phyloP scores from a whole-genome alignment of 2,797 vertebrate species.

The Cossypha niveicapilla region DNA sequence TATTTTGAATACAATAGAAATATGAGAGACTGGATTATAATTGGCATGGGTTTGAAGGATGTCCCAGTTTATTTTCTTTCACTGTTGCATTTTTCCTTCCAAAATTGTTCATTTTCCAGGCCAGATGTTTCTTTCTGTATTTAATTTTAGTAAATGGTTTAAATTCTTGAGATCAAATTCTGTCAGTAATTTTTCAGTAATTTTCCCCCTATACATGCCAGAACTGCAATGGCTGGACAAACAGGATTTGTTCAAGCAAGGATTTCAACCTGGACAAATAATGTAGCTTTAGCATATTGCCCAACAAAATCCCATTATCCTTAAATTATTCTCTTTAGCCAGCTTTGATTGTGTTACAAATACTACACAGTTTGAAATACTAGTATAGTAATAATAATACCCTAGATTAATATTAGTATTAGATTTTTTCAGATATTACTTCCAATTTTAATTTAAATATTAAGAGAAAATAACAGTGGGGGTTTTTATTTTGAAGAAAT shows the following conservation, averaged over 20 bases:
- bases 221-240: neutral
- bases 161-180: neutral
- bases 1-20: neutral
- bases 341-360: neutral
- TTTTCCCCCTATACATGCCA: neutral
- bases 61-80: neutral
- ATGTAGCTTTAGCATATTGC: neutral
- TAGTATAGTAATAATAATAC: neutral
- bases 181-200: neutral
- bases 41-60: neutral
- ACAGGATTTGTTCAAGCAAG: constrained; percentile 12
- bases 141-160: neutral
- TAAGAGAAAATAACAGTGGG: constrained; percentile 25
- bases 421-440: neutral
- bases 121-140: neutral
- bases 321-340: neutral
- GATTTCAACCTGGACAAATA: constrained; percentile 2
- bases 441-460: constrained; percentile 44
- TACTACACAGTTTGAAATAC: neutral
- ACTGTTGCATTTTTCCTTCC: neutral
- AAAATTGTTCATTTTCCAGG: neutral
- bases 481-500: neutral
- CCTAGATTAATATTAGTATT: neutral
- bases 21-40: neutral
- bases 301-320: neutral